Evolutionary conservation across 1,140 invertebrate species (phyloP), one percentile per base, ranked within the genome.

Genomic region (Drosophila tropicalis): DNA sequence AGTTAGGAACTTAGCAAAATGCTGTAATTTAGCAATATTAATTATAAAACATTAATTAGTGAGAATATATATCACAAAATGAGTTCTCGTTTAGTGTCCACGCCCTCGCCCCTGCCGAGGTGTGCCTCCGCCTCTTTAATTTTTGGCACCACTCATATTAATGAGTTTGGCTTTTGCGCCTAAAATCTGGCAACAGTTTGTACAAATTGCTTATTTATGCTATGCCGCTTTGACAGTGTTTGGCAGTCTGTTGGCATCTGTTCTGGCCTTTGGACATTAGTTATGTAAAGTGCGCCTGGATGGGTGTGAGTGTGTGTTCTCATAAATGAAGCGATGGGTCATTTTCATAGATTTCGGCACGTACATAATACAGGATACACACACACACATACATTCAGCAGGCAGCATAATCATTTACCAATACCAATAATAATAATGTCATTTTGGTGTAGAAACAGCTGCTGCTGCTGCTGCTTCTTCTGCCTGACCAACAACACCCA

Each of bases 261-360:
- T 15, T 25, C 25, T 15, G 36, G 36, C 12, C 17, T n/a, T 29
- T 62, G 60, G 15, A 44, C 60, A 80, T 87, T 83, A 73, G 70
- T 89, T 87, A 83, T 87, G 83, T 83, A 87, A 89, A 87, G 84
- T 89, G 83, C 79, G 70, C 22, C 70, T 60, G 67, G 76, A 55
- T 79, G 79, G 72, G 62, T 76, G 41, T 51, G 36, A 36, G 19
- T 32, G 15, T 36, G 55, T 39, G 70, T 1, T 40, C 5, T 6
- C 22, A 13, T 12, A 55, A 13, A 9, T 15, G 15, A 1, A 51
- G 36, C 5, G 13, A 22, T 62, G 67, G 3, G 72, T 55, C 54
- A 79, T 76, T 82, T 82, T 64, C 67, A 76, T 75, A 80, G 79
- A 89, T 87, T 87, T 87, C 29, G 84, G 86, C 83, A 87, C 83